A percentile compares a stretch with the other conserved stretches of the same genome.
Evolutionary conservation across 2,888 invertebrate genomes (phyloP).

Genomic region (Yponomeuta malinellus): DNA sequence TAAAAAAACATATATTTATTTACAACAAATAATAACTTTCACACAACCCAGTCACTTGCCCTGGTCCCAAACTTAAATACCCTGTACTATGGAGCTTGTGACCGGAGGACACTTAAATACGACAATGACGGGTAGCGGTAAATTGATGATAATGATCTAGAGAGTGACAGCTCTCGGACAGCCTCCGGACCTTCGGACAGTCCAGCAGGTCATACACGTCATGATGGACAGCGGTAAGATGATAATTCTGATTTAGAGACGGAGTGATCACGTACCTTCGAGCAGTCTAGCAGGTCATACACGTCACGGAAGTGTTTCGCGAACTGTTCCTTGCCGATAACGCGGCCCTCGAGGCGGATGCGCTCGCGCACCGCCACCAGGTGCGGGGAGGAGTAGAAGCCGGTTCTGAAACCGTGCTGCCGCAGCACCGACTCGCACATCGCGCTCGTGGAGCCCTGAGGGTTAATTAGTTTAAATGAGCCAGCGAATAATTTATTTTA

Average conservation of each 20-base stretch:
- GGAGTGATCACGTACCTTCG: slow-evolving; percentile 37
- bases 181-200: slow-evolving; percentile 39
- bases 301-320: slow-evolving; percentile 88
- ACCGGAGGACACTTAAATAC: no score
- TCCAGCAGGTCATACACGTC: slow-evolving; percentile 80
- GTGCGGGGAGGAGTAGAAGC: slow-evolving; percentile 98
- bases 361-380: slow-evolving; percentile 93
- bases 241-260: no score
- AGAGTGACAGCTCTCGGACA: neutral
- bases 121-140: no score
- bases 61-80: no score
- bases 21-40: no score
- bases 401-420: slow-evolving; percentile 89
- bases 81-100: no score
- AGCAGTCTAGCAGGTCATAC: slow-evolving; percentile 75
- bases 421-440: slow-evolving; percentile 93
- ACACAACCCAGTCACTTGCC: no score
- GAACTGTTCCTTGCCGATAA: slow-evolving; percentile 85
- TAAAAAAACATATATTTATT: no score
- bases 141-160: no score
- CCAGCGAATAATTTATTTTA: no score
- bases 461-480: neutral
- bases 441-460: slow-evolving; percentile 92
- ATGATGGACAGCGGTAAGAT: slow-evolving; percentile 58
- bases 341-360: slow-evolving; percentile 89